Conservation (phyloP, 1,140 invertebrate species). For the Piezodorus guildinii region DNA sequence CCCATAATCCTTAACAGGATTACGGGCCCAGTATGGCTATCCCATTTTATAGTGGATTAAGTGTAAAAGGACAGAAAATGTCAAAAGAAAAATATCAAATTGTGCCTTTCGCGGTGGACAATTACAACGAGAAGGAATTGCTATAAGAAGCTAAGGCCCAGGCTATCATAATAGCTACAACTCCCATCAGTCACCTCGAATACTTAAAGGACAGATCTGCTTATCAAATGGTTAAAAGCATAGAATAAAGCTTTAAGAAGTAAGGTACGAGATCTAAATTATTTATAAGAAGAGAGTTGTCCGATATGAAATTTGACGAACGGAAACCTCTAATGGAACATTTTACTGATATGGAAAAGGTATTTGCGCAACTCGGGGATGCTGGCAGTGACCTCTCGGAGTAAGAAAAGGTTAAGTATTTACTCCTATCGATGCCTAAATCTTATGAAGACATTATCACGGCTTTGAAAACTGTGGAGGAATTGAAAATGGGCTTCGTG, state of each 20-base stretch:
- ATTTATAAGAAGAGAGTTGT: too few species aligned
- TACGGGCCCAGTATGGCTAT: too few species aligned
- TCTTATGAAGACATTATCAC: neutral
- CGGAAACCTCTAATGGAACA: too few species aligned
- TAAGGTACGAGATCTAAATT: too few species aligned
- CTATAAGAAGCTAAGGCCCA: neutral
- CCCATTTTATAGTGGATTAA: too few species aligned
- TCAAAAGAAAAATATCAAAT: neutral
- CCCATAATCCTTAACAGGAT: too few species aligned
- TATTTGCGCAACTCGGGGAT: neutral
- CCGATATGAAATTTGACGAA: too few species aligned
- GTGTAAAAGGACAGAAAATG: neutral
- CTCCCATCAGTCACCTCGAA: neutral
- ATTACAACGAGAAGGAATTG: neutral
- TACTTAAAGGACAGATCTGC: conserved; percentile 1
- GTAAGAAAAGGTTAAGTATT: neutral
- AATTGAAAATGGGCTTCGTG: too few species aligned
- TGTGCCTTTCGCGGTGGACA: conserved; percentile 3
- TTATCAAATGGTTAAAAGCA: neutral
- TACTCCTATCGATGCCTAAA: neutral
- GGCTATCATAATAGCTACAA: too few species aligned
- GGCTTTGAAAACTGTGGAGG: too few species aligned
- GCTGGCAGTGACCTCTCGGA: neutral
- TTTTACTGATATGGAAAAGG: neutral
- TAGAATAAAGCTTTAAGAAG: neutral